phyloP scores from a whole-genome alignment of 1,140 invertebrate genomes.

The Parapsyche elsis region DNA sequence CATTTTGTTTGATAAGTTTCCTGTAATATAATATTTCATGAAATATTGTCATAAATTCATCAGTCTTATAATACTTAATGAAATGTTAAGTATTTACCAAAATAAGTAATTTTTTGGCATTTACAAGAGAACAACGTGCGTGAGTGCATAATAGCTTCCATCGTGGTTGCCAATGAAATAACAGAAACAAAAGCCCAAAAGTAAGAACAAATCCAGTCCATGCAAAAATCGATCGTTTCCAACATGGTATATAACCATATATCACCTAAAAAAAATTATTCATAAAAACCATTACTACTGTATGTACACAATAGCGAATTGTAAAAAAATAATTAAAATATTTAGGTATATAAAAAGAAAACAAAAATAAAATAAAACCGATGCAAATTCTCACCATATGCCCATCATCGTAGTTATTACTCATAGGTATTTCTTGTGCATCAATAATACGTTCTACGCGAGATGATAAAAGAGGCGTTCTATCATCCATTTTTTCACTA shows the following conservation, averaged over 20 bases:
- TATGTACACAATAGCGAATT: too few species aligned
- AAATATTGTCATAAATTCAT: constrained; percentile 11
- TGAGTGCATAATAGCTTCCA: constrained; percentile 82
- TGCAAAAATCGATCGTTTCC: constrained; percentile 60
- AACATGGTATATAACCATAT: constrained; percentile 61
- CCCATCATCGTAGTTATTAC: not conserved
- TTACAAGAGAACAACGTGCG: constrained; percentile 72
- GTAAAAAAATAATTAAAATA: too few species aligned
- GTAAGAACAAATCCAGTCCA: constrained; percentile 69
- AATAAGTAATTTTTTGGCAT: constrained; percentile 76
- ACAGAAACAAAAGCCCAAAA: constrained; percentile 78
- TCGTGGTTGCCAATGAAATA: constrained; percentile 90
- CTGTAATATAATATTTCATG: constrained; percentile 57
- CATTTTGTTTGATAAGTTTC: constrained; percentile 75
- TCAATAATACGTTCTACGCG: not conserved
- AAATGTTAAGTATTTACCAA: not conserved
- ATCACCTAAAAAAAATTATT: constrained; percentile 60
- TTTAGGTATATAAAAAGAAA: too few species aligned
- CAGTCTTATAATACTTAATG: constrained; percentile 30
- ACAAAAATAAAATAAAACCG: not conserved
- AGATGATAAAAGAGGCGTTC: constrained; percentile 5
- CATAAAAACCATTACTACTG: too few species aligned
- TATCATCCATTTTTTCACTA: not conserved
- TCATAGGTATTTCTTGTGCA: constrained; percentile 6
- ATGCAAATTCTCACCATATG: constrained; percentile 11